Conservation (phyloP, 2,797 vertebrate species). For the Apogon talboti region DNA sequence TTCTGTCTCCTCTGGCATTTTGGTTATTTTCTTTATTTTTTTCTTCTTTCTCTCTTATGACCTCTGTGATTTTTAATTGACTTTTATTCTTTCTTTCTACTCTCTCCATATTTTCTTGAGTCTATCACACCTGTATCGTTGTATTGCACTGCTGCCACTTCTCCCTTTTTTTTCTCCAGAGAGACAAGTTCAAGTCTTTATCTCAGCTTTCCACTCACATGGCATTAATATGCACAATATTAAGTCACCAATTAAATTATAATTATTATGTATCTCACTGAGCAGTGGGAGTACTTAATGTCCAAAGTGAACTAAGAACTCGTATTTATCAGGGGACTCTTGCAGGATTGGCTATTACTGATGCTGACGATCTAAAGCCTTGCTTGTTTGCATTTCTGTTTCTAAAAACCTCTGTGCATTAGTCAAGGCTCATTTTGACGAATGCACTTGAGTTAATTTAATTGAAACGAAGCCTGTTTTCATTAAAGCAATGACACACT, state of each 20-base stretch:
- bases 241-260: conserved; percentile 10
- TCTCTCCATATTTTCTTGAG: neutral
- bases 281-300: conserved; percentile 13
- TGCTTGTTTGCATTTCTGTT: conserved; percentile 36
- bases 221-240: conserved; percentile 13
- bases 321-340: conserved; percentile 27
- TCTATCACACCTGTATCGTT: conserved; percentile 43
- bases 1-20: conserved; percentile 7
- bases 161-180: conserved; percentile 16
- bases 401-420: conserved; percentile 32
- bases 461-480: conserved; percentile 35
- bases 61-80: conserved; percentile 20
- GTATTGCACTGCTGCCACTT: conserved; percentile 46
- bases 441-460: conserved; percentile 37
- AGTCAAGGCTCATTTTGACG: conserved; percentile 22
- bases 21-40: neutral
- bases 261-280: conserved; percentile 22
- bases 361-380: conserved; percentile 42
- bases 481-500: conserved; percentile 16
- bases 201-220: conserved; percentile 35
- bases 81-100: conserved; percentile 14
- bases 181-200: conserved; percentile 12
- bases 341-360: conserved; percentile 41
- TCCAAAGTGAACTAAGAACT: conserved; percentile 22
- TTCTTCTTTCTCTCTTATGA: neutral